phyloP scores from a whole-genome alignment of 2,797 vertebrate species.

The Hydrolagus colliei region DNA sequence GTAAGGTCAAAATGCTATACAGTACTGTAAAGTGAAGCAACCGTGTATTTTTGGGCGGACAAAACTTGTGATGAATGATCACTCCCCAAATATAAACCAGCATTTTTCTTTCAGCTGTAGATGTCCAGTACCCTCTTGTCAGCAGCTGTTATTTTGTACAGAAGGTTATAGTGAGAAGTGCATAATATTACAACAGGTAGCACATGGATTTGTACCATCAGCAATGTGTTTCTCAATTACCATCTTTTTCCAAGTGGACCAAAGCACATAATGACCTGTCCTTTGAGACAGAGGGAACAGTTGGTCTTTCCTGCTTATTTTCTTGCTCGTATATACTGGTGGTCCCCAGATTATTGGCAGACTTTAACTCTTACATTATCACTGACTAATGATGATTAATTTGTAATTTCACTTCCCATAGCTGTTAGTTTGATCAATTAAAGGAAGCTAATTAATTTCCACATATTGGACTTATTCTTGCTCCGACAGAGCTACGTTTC shows the following conservation, averaged over 20 bases:
- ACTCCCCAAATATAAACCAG: too few relatives aligned
- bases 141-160: background rate
- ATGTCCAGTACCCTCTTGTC: background rate
- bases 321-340: background rate
- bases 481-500: constrained; percentile 56
- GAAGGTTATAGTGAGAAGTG: background rate
- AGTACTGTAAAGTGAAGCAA: too few relatives aligned
- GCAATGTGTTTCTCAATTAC: constrained; percentile 22
- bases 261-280: background rate
- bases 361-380: constrained; percentile 36
- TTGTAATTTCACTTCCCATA: constrained; percentile 34
- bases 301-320: background rate
- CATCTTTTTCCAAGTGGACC: background rate
- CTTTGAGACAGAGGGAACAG: constrained; percentile 4
- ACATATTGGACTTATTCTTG: constrained; percentile 44
- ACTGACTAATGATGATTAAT: constrained; percentile 7
- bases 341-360: constrained; percentile 21
- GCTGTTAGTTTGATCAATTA: constrained; percentile 37
- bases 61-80: too few relatives aligned
- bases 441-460: constrained; percentile 42
- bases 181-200: background rate
- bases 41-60: too few relatives aligned
- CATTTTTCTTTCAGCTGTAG: too few relatives aligned
- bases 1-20: too few relatives aligned
- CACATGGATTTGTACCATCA: background rate